Evolutionary conservation across 2,113 vertebrate species (phyloP).

Genomic region (Anoplopoma fimbria): DNA sequence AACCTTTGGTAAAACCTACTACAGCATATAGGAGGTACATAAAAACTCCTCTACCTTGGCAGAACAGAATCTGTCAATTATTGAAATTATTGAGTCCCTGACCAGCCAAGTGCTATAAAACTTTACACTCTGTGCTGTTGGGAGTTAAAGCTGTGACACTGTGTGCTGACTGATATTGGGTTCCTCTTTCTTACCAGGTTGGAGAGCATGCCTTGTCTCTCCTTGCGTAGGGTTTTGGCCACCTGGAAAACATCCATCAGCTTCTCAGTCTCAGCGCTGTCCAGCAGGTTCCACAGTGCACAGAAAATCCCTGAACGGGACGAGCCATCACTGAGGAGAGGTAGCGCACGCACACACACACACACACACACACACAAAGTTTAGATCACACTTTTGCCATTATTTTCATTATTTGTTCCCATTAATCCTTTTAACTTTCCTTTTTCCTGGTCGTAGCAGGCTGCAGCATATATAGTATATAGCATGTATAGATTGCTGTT

Average conservation of each 20-base stretch:
- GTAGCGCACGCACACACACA: not conserved
- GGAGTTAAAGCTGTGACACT: not conserved
- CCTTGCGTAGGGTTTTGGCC: conserved; percentile 90
- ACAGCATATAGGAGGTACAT: not conserved
- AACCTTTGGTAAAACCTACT: not conserved
- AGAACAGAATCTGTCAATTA: not conserved
- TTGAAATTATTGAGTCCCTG: not conserved
- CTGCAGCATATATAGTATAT: not conserved
- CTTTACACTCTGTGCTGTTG: not conserved
- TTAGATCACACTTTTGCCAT: not conserved
- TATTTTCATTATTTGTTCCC: not conserved
- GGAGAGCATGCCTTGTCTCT: conserved; percentile 86
- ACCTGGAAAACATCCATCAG: conserved; percentile 94
- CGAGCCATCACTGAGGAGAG: conserved; percentile 88
- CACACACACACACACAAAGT: not conserved
- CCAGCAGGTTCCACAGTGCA: conserved; percentile 92
- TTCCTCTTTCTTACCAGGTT: conserved; percentile 85
- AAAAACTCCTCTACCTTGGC: too few species aligned
- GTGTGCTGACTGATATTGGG: not conserved
- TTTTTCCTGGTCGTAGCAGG: not conserved
- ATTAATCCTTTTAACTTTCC: too few species aligned
- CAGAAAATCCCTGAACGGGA: conserved; percentile 90
- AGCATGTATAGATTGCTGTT: not conserved
- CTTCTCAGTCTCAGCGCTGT: conserved; percentile 91
- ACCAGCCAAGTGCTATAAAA: not conserved